A percentile compares a stretch with the other conserved stretches of the same genome.
Evolutionary conservation across 2,797 vertebrate species (phyloP).

Genomic region (Bradypodion pumilum): DNA sequence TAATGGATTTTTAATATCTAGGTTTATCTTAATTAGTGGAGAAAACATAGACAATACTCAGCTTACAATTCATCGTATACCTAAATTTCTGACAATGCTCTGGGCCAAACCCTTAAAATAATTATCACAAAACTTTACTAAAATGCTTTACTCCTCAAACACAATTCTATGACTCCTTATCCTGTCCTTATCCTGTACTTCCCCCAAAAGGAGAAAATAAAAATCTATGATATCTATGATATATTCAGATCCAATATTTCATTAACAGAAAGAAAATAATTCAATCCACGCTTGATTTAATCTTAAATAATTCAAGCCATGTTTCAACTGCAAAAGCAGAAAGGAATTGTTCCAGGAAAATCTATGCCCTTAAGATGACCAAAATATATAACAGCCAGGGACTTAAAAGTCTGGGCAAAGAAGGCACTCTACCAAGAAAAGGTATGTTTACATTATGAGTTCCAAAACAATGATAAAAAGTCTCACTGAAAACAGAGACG

Average conservation of each 20-base stretch:
- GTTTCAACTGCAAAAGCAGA: too few relatives aligned
- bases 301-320: too few relatives aligned
- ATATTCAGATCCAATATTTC: not conserved
- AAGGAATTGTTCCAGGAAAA: not conserved
- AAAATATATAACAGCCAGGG: not conserved
- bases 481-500: too few relatives aligned
- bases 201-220: too few relatives aligned
- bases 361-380: not conserved
- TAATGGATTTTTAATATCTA: not conserved
- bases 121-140: not conserved
- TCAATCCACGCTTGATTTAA: not conserved
- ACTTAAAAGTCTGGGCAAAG: not conserved
- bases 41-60: not conserved
- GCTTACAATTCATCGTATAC: not conserved
- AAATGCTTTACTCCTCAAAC: rapidly evolving
- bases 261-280: not conserved
- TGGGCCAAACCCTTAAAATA: not conserved
- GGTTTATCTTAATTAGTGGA: not conserved
- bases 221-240: not conserved
- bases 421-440: too few relatives aligned
- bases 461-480: too few relatives aligned
- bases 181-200: not conserved
- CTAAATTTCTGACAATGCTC: not conserved
- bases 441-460: too few relatives aligned
- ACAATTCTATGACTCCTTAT: not conserved